A percentile compares a stretch with the other conserved stretches of the same genome.
These are phyloP conservation scores for Spinibarbus caldwelli DNA, from an alignment of 2,797 vertebrate species.

Conservation along the genomic window DNA sequence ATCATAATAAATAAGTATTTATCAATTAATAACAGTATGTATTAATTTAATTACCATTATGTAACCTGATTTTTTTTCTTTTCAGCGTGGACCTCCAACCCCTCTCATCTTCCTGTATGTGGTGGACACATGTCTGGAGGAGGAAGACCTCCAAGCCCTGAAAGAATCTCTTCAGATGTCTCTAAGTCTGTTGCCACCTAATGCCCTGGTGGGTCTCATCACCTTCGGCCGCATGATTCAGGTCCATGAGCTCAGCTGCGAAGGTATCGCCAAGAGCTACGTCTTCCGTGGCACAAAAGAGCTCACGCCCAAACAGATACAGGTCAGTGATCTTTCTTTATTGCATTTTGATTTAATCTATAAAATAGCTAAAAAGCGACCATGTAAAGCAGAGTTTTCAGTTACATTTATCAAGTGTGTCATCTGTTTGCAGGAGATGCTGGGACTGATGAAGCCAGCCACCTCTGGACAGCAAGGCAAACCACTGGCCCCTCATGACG, in stretches of 20 bases:
- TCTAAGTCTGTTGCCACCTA: constrained; percentile 89
- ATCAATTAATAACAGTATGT: not conserved
- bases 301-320: constrained; percentile 93
- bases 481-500: constrained; percentile 81
- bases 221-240: constrained; percentile 98
- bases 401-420: not conserved
- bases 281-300: constrained; percentile 97
- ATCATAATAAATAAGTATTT: not conserved
- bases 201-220: constrained; percentile 93
- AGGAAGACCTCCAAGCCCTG: constrained; percentile 96
- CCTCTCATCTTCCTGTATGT: constrained; percentile 95
- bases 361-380: not conserved
- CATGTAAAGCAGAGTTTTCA: not conserved
- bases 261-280: constrained; percentile 96
- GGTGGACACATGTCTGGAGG: constrained; percentile 94
- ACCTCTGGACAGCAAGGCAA: constrained; percentile 80
- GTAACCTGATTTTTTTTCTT: not conserved
- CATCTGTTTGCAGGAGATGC: constrained; percentile 86
- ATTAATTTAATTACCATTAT: not conserved
- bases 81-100: constrained; percentile 81
- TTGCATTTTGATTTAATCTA: not conserved
- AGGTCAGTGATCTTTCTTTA: constrained; percentile 76
- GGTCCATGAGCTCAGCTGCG: constrained; percentile 94
- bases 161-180: constrained; percentile 99
- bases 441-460: constrained; percentile 86